Conservation (phyloP, 2,797 vertebrate species). For the Setipinna tenuifilis region DNA sequence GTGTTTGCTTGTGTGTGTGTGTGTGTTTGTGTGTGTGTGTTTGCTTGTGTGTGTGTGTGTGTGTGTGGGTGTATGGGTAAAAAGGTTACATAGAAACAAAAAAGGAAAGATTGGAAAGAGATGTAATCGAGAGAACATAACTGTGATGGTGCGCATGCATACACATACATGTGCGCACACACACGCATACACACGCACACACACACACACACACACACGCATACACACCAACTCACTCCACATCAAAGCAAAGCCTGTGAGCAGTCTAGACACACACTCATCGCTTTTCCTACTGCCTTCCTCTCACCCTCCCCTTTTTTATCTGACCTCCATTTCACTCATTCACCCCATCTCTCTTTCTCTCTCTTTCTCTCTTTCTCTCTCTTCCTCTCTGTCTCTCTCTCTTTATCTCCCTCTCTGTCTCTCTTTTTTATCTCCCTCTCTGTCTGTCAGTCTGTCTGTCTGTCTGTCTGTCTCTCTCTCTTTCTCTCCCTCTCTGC, state of each 20-base stretch:
- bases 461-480: not conserved
- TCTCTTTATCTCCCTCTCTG: not conserved
- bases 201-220: not conserved
- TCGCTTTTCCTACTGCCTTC: conserved; percentile 3
- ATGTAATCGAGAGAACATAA: not conserved
- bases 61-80: not conserved
- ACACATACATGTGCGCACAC: not conserved
- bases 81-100: not conserved
- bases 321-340: not conserved
- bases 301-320: not conserved
- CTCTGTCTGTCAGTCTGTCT: not conserved
- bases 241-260: not conserved
- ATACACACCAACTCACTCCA: not conserved
- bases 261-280: conserved; percentile 9
- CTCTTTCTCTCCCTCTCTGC: not conserved
- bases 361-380: not conserved
- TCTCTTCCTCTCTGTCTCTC: not conserved
- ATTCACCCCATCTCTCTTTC: not conserved
- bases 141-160: not conserved
- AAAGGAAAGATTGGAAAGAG: not conserved
- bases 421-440: not conserved
- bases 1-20: not conserved
- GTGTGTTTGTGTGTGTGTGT: not conserved
- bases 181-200: not conserved
- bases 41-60: not conserved